Conservation (phyloP, 2,113 vertebrate species). For the Amazona vittata region DNA sequence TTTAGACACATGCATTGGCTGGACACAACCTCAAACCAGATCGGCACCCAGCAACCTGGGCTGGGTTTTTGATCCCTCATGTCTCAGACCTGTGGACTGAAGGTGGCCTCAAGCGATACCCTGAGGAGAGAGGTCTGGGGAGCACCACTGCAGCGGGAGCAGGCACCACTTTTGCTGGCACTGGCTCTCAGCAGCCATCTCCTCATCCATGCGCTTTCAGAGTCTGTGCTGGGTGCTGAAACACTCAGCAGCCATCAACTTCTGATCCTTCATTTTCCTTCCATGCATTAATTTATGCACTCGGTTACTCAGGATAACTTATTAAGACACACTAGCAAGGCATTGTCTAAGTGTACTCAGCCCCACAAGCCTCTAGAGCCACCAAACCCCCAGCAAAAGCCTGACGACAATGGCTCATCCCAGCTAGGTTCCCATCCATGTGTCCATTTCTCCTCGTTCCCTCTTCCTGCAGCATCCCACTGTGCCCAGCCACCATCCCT, state of each 20-base stretch:
- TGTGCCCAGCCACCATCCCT: accelerated
- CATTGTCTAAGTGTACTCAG: accelerated
- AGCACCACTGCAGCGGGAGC: background rate
- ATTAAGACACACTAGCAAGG: background rate
- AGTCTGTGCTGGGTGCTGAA: background rate
- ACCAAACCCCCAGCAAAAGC: background rate
- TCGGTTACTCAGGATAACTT: background rate
- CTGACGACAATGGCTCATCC: background rate
- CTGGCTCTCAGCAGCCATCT: background rate
- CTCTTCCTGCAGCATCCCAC: background rate
- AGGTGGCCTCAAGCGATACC: accelerated
- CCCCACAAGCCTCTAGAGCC: background rate
- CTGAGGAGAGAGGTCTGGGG: background rate
- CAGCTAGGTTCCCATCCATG: background rate
- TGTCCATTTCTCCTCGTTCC: background rate
- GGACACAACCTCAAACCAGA: background rate
- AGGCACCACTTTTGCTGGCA: background rate
- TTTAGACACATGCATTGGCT: accelerated
- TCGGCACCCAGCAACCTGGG: no score
- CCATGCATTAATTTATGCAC: background rate
- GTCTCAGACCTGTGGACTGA: no score
- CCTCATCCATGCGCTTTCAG: background rate
- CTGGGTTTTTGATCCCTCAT: accelerated
- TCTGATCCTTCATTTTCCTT: background rate
- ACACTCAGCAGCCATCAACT: background rate